phyloP scores from a whole-genome alignment of 1,140 invertebrate species.

The Solenopsis fugax region DNA sequence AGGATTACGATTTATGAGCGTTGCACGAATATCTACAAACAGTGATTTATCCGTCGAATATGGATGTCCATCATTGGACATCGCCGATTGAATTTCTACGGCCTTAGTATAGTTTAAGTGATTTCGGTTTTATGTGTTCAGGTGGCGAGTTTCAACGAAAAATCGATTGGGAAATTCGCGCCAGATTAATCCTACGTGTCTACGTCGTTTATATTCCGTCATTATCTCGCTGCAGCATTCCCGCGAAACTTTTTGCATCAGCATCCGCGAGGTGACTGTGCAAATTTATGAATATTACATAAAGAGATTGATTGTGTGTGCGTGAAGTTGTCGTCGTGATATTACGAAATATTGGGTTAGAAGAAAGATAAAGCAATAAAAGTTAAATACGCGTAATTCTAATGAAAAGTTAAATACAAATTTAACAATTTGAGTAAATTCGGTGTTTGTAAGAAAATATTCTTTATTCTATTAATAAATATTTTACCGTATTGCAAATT shows the following conservation, averaged over 20 bases:
- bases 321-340: constrained; percentile 5
- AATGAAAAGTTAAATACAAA: not conserved
- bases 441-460: not conserved
- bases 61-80: constrained; percentile 40
- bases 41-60: constrained; percentile 49
- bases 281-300: constrained; percentile 58
- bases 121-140: constrained; percentile 64
- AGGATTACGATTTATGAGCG: constrained; percentile 57
- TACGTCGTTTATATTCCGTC: constrained; percentile 40
- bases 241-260: constrained; percentile 71
- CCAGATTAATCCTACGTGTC: constrained; percentile 34
- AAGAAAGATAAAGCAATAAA: not conserved
- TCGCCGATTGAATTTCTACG: constrained; percentile 37
- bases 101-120: constrained; percentile 50
- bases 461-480: not conserved
- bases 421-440: not conserved
- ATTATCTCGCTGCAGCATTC: constrained; percentile 8
- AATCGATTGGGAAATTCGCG: constrained; percentile 40
- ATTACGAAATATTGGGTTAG: constrained; percentile 18
- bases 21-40: constrained; percentile 37
- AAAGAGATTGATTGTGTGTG: constrained; percentile 9
- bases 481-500: not conserved
- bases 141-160: constrained; percentile 40
- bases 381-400: not conserved
- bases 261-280: constrained; percentile 33